Percentiles rank a stretch among this genome's conserved stretches.
These are phyloP conservation scores for Pseudocheirus occidentalis DNA, from an alignment of 2,797 vertebrate genomes.

Conservation along the genomic window DNA sequence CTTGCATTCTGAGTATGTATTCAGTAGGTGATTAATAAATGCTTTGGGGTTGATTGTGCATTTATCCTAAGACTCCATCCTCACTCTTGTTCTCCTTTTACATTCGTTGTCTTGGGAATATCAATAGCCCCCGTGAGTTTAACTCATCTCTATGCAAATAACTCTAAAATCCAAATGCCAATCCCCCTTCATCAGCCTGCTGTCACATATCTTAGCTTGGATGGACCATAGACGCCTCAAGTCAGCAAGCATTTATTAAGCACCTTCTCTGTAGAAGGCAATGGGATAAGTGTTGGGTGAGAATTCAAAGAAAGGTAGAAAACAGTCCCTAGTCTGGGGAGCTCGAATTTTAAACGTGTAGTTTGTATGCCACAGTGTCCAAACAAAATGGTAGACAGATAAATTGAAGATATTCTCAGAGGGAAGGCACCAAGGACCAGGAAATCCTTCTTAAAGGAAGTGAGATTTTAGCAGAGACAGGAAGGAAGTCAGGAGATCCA, in stretches of 20 bases:
- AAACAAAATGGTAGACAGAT: not conserved
- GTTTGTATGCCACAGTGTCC: not conserved
- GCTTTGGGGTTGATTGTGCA: not conserved
- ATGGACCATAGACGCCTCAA: not conserved
- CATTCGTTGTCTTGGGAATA: not conserved
- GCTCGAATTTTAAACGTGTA: not conserved
- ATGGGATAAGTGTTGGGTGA: not conserved
- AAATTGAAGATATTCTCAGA: not conserved
- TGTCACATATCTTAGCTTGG: not conserved
- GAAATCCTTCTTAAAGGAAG: not conserved
- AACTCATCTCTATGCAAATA: not conserved
- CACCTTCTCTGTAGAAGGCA: not conserved
- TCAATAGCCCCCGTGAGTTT: not conserved
- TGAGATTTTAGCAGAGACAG: not conserved
- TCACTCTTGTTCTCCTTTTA: not conserved
- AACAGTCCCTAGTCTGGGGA: not conserved
- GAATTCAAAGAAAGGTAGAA: not conserved
- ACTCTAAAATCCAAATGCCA: not conserved
- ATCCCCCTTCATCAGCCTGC: not conserved
- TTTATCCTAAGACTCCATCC: not conserved
- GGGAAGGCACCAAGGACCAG: not conserved
- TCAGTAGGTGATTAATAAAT: not conserved
- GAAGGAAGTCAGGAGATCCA: not conserved
- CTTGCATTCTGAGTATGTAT: not conserved
- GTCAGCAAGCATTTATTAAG: not conserved